Percentiles rank a stretch among this genome's conserved stretches.
phyloP scores from a whole-genome alignment of 2,113 vertebrate genomes.

The Melospiza georgiana region DNA sequence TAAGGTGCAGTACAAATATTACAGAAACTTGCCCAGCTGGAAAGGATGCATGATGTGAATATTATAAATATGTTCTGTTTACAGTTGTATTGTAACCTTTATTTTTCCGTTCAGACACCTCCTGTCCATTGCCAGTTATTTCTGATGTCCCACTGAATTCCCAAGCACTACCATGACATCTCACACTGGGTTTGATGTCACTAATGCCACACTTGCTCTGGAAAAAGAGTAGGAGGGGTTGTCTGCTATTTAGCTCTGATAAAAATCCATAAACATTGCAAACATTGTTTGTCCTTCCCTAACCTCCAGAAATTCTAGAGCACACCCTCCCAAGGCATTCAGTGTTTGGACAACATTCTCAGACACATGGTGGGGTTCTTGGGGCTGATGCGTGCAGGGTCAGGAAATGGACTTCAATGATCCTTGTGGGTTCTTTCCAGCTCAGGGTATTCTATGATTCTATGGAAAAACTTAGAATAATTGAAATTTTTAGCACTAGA shows the following conservation, averaged over 20 bases:
- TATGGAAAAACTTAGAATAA: neutral
- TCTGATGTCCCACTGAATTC: neutral
- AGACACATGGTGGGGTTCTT: neutral
- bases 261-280: neutral
- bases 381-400: neutral
- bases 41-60: neutral
- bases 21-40: neutral
- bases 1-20: neutral
- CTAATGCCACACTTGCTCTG: accelerated
- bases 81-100: neutral
- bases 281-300: neutral
- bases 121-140: neutral
- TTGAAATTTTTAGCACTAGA: neutral
- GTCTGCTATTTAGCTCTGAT: neutral
- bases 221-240: accelerated
- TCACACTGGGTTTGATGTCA: neutral
- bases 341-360: too few species aligned
- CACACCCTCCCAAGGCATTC: neutral
- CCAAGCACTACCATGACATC: neutral
- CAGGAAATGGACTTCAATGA: neutral
- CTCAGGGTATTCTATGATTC: neutral
- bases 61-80: neutral
- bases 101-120: neutral
- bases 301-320: neutral
- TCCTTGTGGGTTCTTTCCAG: neutral